Percentiles rank a stretch among this genome's conserved stretches.
phyloP scores from a whole-genome alignment of 2,113 vertebrate species.

The Chloropsis cyanopogon region DNA sequence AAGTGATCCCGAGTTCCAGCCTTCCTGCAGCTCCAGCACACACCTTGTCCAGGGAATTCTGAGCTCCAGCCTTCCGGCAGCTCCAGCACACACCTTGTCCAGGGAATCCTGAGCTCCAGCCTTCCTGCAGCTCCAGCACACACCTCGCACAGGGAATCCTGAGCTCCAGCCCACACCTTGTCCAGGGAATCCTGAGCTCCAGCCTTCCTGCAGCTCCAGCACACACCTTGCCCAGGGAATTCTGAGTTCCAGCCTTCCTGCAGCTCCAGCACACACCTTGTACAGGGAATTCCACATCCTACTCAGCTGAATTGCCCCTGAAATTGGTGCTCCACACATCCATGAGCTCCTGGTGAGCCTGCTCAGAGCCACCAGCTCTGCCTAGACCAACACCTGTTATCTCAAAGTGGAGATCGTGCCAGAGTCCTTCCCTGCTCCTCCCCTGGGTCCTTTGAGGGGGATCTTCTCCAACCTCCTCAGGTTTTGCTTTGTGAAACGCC shows the following conservation, averaged over 20 bases:
- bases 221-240: not conserved
- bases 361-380: not conserved
- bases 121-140: not conserved
- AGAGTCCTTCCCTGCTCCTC: rapidly evolving
- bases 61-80: not conserved
- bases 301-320: not conserved
- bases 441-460: rapidly evolving
- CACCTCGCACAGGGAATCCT: not conserved
- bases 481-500: not conserved
- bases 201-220: not conserved
- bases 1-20: not conserved
- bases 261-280: not conserved
- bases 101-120: not conserved
- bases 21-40: not conserved
- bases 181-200: not conserved
- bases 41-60: not conserved
- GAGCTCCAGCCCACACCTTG: not conserved
- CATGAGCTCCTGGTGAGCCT: rapidly evolving
- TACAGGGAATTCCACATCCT: rapidly evolving
- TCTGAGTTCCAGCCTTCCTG: not conserved
- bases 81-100: rapidly evolving
- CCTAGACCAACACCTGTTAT: no score
- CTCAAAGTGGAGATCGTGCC: rapidly evolving
- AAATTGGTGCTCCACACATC: rapidly evolving
- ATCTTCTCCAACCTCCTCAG: not conserved